These are phyloP conservation scores for Smutsia gigantea DNA, from an alignment of 2,797 vertebrate species.

Conservation along the genomic window DNA sequence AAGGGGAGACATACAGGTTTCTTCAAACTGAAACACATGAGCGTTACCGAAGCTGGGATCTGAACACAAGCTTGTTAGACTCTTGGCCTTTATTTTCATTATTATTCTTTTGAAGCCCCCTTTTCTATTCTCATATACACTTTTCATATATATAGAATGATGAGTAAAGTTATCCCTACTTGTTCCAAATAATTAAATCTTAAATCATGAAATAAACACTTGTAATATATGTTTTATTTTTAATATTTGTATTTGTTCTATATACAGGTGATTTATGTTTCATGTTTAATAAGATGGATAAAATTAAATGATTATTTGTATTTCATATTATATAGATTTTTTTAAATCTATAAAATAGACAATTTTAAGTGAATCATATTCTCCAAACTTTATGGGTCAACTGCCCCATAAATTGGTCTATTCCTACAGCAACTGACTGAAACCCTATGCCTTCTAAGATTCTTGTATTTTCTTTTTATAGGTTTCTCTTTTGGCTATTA, in stretches of 20 bases:
- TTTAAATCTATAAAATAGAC: not conserved
- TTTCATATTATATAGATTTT: not conserved
- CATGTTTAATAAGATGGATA: not conserved
- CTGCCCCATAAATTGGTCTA: not conserved
- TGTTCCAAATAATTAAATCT: not conserved
- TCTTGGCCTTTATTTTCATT: not conserved
- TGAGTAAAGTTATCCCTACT: not conserved
- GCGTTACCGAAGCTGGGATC: not conserved
- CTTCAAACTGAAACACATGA: not conserved
- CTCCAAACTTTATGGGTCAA: not conserved
- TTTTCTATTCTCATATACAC: not conserved
- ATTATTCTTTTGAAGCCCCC: not conserved
- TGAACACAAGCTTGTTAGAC: not conserved
- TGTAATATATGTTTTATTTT: not conserved
- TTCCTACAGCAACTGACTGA: not conserved
- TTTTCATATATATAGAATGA: not conserved
- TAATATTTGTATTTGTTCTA: not conserved
- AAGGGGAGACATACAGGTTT: no score
- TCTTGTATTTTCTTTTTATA: not conserved
- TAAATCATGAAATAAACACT: not conserved
- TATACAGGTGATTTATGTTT: not conserved
- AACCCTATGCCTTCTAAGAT: not conserved
- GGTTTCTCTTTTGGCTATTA: not conserved
- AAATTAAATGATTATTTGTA: slow-evolving; percentile 6
- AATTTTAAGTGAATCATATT: not conserved